Conservation (phyloP, 2,113 vertebrate genomes). For the Eptesicus fuscus region DNA sequence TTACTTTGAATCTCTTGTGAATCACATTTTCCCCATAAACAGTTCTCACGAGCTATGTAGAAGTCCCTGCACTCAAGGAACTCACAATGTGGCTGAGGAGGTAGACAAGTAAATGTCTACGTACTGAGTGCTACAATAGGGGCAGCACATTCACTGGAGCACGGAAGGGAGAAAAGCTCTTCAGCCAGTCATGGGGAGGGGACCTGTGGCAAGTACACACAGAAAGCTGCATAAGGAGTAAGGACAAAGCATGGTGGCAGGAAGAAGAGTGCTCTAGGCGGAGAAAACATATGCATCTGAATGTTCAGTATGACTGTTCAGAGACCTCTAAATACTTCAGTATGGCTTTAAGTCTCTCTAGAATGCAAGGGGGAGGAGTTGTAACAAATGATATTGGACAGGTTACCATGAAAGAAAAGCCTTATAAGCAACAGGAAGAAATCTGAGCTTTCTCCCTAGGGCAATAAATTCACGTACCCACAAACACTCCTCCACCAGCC, state of each 20-base stretch:
- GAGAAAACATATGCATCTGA: background rate
- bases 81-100: background rate
- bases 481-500: slow-evolving; percentile 47
- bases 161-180: background rate
- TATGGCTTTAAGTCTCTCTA: background rate
- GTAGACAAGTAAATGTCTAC: background rate
- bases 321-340: slow-evolving; percentile 14
- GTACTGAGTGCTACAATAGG: background rate
- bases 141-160: background rate
- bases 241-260: background rate
- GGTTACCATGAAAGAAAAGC: background rate
- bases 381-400: background rate
- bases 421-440: background rate
- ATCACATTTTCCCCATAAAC: background rate
- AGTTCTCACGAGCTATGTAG: background rate
- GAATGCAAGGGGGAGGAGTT: background rate
- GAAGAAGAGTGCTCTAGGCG: background rate
- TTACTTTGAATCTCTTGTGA: slow-evolving; percentile 10
- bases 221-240: background rate
- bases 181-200: background rate
- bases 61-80: background rate
- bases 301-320: background rate
- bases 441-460: slow-evolving; percentile 4
- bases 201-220: background rate
- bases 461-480: slow-evolving; percentile 3